Percentiles rank a stretch among this genome's conserved stretches.
Conservation (phyloP, 2,113 vertebrate species). For the Motacilla tschutschensis region DNA sequence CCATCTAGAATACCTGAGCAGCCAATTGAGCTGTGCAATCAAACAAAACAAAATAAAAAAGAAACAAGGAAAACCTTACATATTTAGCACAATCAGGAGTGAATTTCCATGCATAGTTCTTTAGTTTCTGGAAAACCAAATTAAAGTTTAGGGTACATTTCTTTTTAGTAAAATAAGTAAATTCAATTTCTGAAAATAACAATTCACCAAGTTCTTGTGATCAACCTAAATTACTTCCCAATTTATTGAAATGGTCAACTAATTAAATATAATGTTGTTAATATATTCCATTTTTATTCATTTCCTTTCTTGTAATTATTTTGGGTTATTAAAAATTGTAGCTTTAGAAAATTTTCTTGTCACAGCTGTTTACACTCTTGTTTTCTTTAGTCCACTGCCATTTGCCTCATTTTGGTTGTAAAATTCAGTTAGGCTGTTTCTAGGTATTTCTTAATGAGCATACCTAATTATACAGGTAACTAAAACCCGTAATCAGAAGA, state of each 20-base stretch:
- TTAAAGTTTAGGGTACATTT: background rate
- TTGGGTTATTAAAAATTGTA: background rate
- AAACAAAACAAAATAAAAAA: rapidly evolving
- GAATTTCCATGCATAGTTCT: rapidly evolving
- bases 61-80: rapidly evolving
- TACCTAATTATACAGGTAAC: background rate
- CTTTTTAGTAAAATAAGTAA: background rate
- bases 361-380: background rate
- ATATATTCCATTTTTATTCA: background rate
- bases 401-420: background rate
- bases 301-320: background rate
- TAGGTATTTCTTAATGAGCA: background rate
- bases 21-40: background rate
- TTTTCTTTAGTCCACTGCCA: background rate
- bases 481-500: background rate
- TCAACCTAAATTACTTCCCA: background rate
- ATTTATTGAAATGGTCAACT: background rate
- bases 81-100: background rate
- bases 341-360: background rate
- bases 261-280: background rate
- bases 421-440: background rate
- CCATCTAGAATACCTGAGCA: background rate
- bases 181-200: background rate
- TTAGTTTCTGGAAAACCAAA: background rate
- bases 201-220: background rate